These are phyloP conservation scores for Troglohyphantes excavatus DNA, from an alignment of 2,888 invertebrate genomes.

Conservation along the genomic window DNA sequence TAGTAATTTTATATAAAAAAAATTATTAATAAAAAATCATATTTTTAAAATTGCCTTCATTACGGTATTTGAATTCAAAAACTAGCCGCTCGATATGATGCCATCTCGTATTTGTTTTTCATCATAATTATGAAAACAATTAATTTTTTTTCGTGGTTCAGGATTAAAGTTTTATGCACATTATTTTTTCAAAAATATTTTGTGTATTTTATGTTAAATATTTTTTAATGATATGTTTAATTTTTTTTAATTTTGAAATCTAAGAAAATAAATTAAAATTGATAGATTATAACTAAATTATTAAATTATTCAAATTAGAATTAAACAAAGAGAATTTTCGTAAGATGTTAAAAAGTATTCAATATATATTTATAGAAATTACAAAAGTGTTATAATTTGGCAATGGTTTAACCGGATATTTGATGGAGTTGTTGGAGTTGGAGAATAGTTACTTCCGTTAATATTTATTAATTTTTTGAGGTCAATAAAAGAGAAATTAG, in stretches of 20 bases:
- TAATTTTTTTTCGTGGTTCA: too few relatives aligned
- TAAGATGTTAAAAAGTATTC: too few relatives aligned
- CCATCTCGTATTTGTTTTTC: not conserved
- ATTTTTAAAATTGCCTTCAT: not conserved
- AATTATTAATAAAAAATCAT: not conserved
- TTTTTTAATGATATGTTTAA: too few relatives aligned
- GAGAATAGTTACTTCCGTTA: slow-evolving; percentile 72
- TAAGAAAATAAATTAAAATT: too few relatives aligned
- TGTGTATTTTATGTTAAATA: too few relatives aligned
- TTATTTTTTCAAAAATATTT: too few relatives aligned
- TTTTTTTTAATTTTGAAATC: too few relatives aligned
- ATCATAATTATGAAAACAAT: not conserved
- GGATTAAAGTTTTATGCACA: too few relatives aligned
- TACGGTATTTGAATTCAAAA: slow-evolving; percentile 48
- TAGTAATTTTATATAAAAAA: not conserved
- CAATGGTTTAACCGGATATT: slow-evolving; percentile 69
- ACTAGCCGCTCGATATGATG: slow-evolving; percentile 7
- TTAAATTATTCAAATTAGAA: too few relatives aligned
- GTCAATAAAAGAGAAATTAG: slow-evolving; percentile 66
- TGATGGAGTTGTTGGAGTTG: slow-evolving; percentile 61
- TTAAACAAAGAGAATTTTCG: too few relatives aligned
- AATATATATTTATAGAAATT: too few relatives aligned
- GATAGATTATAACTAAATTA: too few relatives aligned
- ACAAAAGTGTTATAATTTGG: slow-evolving; percentile 17
- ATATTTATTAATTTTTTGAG: slow-evolving; percentile 72